These are phyloP conservation scores for Nannoperca australis DNA, from an alignment of 2,797 vertebrate genomes.

Conservation along the genomic window DNA sequence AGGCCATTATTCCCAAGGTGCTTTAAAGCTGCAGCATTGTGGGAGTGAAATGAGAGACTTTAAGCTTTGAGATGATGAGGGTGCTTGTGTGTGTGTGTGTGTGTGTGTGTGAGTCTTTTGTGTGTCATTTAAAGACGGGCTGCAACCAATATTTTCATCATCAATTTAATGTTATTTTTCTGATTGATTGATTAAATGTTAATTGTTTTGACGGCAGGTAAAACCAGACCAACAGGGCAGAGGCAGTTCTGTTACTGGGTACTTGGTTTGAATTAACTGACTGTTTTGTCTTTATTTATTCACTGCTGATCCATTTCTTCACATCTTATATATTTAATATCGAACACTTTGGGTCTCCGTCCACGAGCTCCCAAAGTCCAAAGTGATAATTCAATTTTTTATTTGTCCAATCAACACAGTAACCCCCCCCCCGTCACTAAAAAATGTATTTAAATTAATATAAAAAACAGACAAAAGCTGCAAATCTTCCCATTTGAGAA, in stretches of 20 bases:
- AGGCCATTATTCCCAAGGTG: slow-evolving; percentile 67
- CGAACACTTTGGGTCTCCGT: neutral
- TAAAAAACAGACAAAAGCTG: slow-evolving; percentile 6
- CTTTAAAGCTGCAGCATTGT: slow-evolving; percentile 58
- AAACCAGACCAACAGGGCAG: neutral
- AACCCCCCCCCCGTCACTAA: neutral
- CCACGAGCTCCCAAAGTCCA: neutral
- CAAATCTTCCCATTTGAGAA: neutral
- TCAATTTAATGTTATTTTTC: neutral
- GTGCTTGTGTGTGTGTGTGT: slow-evolving; percentile 7
- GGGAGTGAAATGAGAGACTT: slow-evolving; percentile 64
- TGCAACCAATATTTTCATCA: neutral
- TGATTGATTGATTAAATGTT: no score
- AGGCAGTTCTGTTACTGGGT: neutral
- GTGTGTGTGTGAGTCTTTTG: slow-evolving; percentile 14
- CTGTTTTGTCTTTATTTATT: neutral
- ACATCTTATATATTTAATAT: neutral
- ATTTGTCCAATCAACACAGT: neutral
- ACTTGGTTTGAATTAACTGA: neutral
- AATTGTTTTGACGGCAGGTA: neutral
- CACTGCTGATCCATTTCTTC: neutral
- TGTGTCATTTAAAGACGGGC: neutral
- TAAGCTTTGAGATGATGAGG: slow-evolving; percentile 39
- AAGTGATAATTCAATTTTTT: neutral
- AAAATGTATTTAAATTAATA: neutral